These are phyloP conservation scores for Sturnus vulgaris DNA, from an alignment of 2,113 vertebrate species.

Conservation along the genomic window DNA sequence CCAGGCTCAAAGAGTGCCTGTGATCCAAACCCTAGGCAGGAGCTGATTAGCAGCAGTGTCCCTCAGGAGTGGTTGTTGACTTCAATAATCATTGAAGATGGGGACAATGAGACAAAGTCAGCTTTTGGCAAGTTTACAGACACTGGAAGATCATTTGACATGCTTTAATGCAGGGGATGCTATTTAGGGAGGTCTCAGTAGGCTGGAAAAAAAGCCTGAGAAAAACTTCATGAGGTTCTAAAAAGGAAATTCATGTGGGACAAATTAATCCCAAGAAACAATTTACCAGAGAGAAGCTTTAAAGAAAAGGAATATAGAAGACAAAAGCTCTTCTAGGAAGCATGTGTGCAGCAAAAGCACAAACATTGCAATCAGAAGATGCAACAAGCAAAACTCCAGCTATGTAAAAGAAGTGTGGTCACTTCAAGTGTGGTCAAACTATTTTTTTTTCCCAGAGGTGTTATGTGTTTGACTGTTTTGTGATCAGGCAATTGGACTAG, in stretches of 20 bases:
- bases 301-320: neutral
- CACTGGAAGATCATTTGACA: neutral
- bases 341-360: neutral
- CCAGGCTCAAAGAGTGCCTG: neutral
- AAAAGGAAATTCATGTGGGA: neutral
- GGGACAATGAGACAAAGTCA: neutral
- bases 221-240: neutral
- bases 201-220: neutral
- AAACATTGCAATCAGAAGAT: neutral
- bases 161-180: fast-evolving
- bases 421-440: neutral
- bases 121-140: neutral
- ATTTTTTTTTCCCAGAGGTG: fast-evolving
- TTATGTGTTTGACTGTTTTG: neutral
- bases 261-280: neutral
- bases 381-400: neutral
- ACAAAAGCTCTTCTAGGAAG: neutral
- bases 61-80: neutral
- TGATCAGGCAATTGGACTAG: neutral
- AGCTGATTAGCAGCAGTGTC: neutral
- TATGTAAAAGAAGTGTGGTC: no score
- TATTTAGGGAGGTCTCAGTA: neutral
- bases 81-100: neutral
- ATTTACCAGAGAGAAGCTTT: neutral
- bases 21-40: neutral